Evolutionary conservation across 2,113 vertebrate species (phyloP).

Genomic region (Tragelaphus scriptus): DNA sequence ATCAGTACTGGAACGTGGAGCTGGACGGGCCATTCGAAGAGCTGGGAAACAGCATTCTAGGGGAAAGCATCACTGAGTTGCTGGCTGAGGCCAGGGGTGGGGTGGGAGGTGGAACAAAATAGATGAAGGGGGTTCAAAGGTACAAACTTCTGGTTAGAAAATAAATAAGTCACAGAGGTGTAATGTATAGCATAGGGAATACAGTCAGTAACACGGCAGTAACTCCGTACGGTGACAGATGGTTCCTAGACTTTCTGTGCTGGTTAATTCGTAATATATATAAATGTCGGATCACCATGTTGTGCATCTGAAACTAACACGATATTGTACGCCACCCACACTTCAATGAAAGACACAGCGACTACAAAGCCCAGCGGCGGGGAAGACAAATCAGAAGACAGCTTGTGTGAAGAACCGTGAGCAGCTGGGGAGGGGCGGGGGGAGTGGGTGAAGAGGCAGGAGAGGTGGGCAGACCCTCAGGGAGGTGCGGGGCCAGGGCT

Average conservation of each 20-base stretch:
- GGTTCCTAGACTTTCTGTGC: background rate
- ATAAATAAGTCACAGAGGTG: background rate
- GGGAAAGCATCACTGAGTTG: background rate
- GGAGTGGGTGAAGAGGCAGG: background rate
- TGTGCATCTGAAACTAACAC: background rate
- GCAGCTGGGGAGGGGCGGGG: accelerated
- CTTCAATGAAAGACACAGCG: background rate
- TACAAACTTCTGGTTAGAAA: background rate
- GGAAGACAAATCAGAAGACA: no score
- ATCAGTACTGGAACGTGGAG: accelerated
- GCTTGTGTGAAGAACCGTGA: accelerated
- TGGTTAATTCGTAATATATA: background rate
- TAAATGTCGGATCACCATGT: accelerated
- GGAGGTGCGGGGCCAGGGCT: accelerated
- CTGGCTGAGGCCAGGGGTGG: background rate
- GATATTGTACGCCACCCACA: background rate
- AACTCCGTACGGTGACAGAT: background rate
- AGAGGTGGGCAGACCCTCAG: background rate
- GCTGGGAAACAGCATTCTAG: background rate
- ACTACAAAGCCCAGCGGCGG: background rate
- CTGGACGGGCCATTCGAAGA: background rate
- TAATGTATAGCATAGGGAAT: background rate
- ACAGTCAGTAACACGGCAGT: no score
- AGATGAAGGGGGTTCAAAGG: background rate
- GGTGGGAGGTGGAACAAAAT: background rate